phyloP scores from a whole-genome alignment of 2,113 vertebrate genomes.

The Melanocharis versteri region DNA sequence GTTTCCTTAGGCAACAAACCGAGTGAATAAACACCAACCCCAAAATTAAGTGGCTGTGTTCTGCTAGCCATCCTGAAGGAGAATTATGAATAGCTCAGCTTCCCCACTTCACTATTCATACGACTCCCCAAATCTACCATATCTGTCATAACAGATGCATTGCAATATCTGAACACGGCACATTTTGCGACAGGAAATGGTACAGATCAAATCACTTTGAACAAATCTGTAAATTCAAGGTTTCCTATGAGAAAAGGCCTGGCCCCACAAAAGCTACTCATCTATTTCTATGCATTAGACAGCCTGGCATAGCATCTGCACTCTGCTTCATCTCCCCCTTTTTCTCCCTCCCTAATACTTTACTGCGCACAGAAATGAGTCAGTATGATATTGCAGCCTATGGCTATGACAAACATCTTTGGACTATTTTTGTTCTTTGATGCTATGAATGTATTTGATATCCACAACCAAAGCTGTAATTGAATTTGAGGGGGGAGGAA shows the following conservation, averaged over 20 bases:
- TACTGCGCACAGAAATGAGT: background rate
- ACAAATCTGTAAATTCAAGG: conserved; percentile 23
- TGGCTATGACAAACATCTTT: conserved; percentile 17
- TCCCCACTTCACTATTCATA: background rate
- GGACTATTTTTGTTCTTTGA: background rate
- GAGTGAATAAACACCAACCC: background rate
- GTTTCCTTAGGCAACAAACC: background rate
- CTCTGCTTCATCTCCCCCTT: background rate
- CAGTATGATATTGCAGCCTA: conserved; percentile 21
- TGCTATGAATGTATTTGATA: conserved; percentile 28
- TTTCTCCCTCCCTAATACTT: background rate
- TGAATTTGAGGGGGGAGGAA: conserved; percentile 39
- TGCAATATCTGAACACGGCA: background rate
- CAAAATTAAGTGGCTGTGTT: background rate
- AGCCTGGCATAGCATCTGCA: background rate
- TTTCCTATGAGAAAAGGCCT: background rate
- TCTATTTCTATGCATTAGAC: background rate
- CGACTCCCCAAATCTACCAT: background rate
- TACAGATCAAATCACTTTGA: conserved; percentile 37
- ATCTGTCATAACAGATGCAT: background rate
- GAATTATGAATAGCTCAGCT: background rate
- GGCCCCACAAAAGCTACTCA: background rate
- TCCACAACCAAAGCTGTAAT: conserved; percentile 5
- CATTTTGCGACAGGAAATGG: background rate
- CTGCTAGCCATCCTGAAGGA: background rate